Base-by-base conservation (phyloP, 2,113 vertebrate genomes). In the Mobula birostris region DNA sequence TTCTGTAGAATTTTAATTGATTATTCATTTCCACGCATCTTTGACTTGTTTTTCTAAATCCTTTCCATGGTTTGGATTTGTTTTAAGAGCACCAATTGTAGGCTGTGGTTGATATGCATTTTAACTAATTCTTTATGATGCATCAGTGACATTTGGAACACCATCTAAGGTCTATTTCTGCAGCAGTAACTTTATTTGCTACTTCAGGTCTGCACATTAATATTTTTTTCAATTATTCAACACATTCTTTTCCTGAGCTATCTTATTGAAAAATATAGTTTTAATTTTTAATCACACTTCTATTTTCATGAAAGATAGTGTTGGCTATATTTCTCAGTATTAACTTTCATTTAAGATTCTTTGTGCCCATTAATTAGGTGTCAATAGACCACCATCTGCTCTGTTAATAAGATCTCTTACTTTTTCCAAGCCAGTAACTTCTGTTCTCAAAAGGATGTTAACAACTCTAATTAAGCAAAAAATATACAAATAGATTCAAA, bases 201-300 rank as follows among this genome's bases (percentile, higher is more conserved):
- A 93, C 70, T 27, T 72, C 36, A 21, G 36, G 32, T 21, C 9
- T 48, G 27, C 21, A 56, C 29, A 24, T 48, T 56, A 12, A 48
- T 56, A 32, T 14, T 74, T 82, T 93, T 93, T 70, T 72, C 40
- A 74, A 74, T 93, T 93, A 93, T 93, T 93, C 91, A 72, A 74
- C 19, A 76, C 29, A 17, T 72, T 9, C 0, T 56, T 56, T 93
- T 29, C 91, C 40, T 29, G 70, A 93, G 21, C 40, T 15, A 93
- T 19, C 40, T 48, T 56, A 56, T 74, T 93, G 32, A 93, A 90
- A 90, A 90, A 40, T 74, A 93, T 21, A 74, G 15, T 27, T 74
- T 93, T 29, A 40, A 93, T 93, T 76, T 56, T 93, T 76, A 93
- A 93, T 76, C 91, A 74, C 24, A 3, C 24, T 32, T 90, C 27